These are phyloP conservation scores for Ecdyonurus torrentis DNA, from an alignment of 2,888 invertebrate species.

Conservation along the genomic window DNA sequence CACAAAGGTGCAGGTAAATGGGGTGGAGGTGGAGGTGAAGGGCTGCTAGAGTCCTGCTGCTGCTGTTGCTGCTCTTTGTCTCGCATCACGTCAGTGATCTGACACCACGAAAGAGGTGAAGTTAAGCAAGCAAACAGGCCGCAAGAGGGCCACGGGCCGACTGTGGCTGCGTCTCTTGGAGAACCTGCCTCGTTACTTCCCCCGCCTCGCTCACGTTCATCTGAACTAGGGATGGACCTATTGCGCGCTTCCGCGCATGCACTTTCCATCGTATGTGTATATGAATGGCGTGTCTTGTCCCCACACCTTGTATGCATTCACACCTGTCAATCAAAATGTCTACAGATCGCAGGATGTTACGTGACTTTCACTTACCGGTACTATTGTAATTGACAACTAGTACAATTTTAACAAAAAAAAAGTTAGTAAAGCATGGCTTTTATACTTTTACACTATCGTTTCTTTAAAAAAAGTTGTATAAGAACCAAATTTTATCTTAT, in stretches of 20 bases:
- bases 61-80: slow-evolving; percentile 2
- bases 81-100: not conserved
- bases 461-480: too few relatives aligned
- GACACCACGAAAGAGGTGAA: too few relatives aligned
- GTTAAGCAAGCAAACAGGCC: not conserved
- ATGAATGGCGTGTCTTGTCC: not conserved
- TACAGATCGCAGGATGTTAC: too few relatives aligned
- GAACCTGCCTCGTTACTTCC: not conserved
- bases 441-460: too few relatives aligned
- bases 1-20: not conserved
- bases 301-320: not conserved
- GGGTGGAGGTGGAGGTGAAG: not conserved
- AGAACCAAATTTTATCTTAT: too few relatives aligned
- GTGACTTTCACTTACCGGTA: too few relatives aligned
- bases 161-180: not conserved
- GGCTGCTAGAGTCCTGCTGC: not conserved
- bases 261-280: not conserved
- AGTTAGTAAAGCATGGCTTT: too few relatives aligned
- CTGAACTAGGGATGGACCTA: not conserved
- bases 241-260: not conserved
- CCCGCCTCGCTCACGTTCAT: not conserved
- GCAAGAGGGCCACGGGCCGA: not conserved
- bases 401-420: too few relatives aligned
- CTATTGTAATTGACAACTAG: too few relatives aligned
- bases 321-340: too few relatives aligned